Percentiles rank a stretch among this genome's conserved stretches.
phyloP scores from a whole-genome alignment of 1,140 invertebrate genomes.

The Pseudomyrmex gracilis region DNA sequence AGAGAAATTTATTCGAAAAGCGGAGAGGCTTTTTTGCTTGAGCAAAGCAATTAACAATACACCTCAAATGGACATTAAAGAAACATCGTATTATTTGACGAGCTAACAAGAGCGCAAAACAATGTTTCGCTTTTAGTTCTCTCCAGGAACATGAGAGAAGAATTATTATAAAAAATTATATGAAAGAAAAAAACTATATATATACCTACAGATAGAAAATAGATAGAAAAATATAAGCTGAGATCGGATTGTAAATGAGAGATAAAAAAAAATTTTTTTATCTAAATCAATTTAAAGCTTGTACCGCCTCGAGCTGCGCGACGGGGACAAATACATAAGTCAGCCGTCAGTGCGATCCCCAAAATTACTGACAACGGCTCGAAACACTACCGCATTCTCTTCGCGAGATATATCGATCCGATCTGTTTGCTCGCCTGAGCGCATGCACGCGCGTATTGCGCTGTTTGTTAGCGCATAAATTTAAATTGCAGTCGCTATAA shows the following conservation, averaged over 20 bases:
- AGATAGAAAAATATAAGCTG: no score
- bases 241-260: not conserved
- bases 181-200: not conserved
- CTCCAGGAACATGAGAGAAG: not conserved
- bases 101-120: constrained; percentile 45
- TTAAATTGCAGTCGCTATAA: constrained; percentile 5
- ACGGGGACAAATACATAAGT: no score
- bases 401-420: not conserved
- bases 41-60: constrained; percentile 44
- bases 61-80: constrained; percentile 27
- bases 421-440: not conserved
- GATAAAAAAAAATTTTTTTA: not conserved
- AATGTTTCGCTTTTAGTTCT: constrained; percentile 22
- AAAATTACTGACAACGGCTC: not conserved
- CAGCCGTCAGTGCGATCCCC: no score
- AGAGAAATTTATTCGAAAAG: constrained; percentile 39
- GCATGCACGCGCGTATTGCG: no score
- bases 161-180: constrained; percentile 21
- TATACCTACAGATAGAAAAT: not conserved
- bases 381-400: not conserved
- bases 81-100: constrained; percentile 35
- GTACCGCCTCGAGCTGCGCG: not conserved
- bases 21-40: not conserved
- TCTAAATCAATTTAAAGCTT: not conserved
- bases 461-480: constrained; percentile 3